Conservation (phyloP, 2,888 invertebrate genomes). For the Steinernema carpocapsae region DNA sequence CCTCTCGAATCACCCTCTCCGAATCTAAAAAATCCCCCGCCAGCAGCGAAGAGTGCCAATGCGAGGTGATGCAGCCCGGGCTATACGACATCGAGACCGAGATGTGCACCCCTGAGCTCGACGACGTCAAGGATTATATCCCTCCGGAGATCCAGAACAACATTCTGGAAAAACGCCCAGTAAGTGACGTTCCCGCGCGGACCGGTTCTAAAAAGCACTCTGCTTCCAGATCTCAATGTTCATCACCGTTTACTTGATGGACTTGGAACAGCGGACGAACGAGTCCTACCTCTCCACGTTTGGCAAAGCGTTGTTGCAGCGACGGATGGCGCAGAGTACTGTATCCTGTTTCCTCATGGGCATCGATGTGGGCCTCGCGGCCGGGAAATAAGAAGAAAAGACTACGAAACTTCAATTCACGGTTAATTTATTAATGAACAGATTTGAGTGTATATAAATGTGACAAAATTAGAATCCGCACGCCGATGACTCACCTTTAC, state of each 20-base stretch:
- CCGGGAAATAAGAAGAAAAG: slow-evolving; percentile 4
- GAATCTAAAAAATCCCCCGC: slow-evolving; percentile 40
- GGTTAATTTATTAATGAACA: slow-evolving; percentile 23
- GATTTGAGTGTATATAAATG: slow-evolving; percentile 31
- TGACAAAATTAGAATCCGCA: slow-evolving; percentile 3
- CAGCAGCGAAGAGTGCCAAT: slow-evolving; percentile 50
- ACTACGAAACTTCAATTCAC: background rate
- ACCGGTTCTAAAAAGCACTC: background rate
- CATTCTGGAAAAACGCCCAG: slow-evolving; percentile 67
- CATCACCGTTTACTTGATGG: slow-evolving; percentile 68
- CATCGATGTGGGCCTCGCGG: slow-evolving; percentile 56
- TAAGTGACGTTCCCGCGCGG: slow-evolving; percentile 39
- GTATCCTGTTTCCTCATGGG: slow-evolving; percentile 68
- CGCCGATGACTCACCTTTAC: background rate
- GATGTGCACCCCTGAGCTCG: slow-evolving; percentile 68
- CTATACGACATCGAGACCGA: slow-evolving; percentile 69
- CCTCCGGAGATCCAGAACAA: slow-evolving; percentile 68
- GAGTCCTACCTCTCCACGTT: slow-evolving; percentile 68
- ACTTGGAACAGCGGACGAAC: slow-evolving; percentile 64
- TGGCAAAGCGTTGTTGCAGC: slow-evolving; percentile 66
- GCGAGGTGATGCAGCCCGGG: slow-evolving; percentile 67
- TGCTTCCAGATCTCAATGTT: slow-evolving; percentile 66
- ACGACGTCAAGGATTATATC: slow-evolving; percentile 67
- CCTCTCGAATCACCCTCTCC: slow-evolving; percentile 56
- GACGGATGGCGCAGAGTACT: slow-evolving; percentile 68